Percentiles rank a stretch among this genome's conserved stretches.
Evolutionary conservation across 2,888 invertebrate species (phyloP).

Genomic region (Autographa pulchrina): DNA sequence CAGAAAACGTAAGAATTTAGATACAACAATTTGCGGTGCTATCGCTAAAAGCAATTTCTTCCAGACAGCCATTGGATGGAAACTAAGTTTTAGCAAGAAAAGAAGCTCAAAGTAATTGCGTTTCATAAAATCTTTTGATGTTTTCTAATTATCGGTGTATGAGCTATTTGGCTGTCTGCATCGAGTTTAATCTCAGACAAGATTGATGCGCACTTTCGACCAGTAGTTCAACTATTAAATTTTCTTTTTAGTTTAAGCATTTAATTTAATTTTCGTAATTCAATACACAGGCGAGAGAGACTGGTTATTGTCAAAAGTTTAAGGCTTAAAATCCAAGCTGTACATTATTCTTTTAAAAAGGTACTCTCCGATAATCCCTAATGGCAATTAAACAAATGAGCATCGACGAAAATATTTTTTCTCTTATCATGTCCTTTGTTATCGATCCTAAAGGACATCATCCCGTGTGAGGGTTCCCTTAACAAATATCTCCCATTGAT

Average conservation of each 20-base stretch:
- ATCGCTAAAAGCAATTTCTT: neutral
- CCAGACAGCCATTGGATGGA: constrained; percentile 7
- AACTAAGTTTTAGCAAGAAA: neutral
- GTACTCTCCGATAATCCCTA: too few species aligned
- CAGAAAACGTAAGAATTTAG: constrained; percentile 4
- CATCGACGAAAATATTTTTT: too few species aligned
- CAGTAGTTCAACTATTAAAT: neutral
- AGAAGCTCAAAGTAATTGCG: constrained; percentile 4
- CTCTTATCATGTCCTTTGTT: neutral
- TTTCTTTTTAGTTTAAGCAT: neutral
- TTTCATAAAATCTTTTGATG: neutral
- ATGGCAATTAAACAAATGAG: too few species aligned
- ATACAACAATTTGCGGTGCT: constrained; percentile 4
- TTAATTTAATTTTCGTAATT: neutral
- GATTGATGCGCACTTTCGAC: neutral
- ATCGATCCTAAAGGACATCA: neutral
- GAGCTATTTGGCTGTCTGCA: neutral
- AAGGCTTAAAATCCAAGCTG: too few species aligned
- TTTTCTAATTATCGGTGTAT: neutral
- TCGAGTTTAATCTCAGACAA: neutral
- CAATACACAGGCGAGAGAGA: neutral
- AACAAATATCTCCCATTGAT: constrained; percentile 66
- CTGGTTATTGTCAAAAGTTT: neutral
- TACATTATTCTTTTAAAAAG: too few species aligned
- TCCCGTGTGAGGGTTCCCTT: constrained; percentile 32